A percentile compares a stretch with the other conserved stretches of the same genome.
Conservation (phyloP, 1,140 invertebrate genomes). For the Riptortus pedestris region DNA sequence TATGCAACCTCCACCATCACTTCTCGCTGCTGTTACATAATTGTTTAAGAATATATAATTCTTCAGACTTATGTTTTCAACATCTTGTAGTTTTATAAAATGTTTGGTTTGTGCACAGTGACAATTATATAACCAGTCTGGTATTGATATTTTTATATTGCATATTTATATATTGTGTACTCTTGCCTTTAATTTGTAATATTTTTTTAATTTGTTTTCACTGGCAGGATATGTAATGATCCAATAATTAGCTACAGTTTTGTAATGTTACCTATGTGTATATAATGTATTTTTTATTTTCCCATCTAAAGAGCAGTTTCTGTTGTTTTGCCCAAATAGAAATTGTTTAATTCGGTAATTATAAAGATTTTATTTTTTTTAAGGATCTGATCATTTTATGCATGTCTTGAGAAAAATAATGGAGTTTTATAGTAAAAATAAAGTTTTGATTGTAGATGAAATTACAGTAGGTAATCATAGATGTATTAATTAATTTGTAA, state of each 20-base stretch:
- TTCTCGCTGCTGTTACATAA: slow-evolving; percentile 33
- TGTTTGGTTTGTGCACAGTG: background rate
- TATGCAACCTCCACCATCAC: slow-evolving; percentile 32
- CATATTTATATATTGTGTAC: background rate
- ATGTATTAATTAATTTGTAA: background rate
- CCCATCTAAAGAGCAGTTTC: too few species aligned
- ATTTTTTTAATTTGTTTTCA: too few species aligned
- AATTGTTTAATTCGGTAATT: too few species aligned
- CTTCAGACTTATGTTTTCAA: background rate
- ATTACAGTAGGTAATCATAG: background rate
- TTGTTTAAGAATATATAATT: background rate
- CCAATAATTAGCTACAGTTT: too few species aligned
- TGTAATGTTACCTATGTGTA: too few species aligned
- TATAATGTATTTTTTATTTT: too few species aligned
- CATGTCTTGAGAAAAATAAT: background rate
- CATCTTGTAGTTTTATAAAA: background rate
- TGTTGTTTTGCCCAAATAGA: too few species aligned
- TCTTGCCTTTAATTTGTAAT: too few species aligned
- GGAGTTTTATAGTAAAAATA: background rate
- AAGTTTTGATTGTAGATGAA: background rate
- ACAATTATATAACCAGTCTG: background rate
- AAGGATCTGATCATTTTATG: too few species aligned
- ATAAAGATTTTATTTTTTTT: too few species aligned
- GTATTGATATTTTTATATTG: slow-evolving; percentile 11
- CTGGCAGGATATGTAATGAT: too few species aligned